Evolutionary conservation across 2,888 invertebrate genomes (phyloP).

Genomic region (Trachelus tabidus): DNA sequence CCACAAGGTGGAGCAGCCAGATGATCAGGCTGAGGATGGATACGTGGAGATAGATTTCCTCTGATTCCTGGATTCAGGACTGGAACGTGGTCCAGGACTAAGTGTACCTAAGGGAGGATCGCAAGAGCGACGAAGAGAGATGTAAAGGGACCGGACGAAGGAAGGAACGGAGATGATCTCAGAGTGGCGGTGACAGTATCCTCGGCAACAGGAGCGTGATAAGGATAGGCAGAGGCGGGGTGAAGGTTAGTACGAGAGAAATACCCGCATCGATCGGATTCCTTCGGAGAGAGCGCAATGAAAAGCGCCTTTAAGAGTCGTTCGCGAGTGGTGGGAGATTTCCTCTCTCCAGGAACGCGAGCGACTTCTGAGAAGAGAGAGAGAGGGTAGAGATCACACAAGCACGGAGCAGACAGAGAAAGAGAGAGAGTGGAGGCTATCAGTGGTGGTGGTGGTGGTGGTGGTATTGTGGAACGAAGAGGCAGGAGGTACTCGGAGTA

Average conservation of each 20-base stretch:
- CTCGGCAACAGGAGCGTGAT: not conserved
- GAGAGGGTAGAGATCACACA: not conserved
- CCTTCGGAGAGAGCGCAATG: slow-evolving; percentile 38
- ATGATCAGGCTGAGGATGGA: not conserved
- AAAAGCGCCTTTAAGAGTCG: slow-evolving; percentile 46
- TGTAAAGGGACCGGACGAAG: not conserved
- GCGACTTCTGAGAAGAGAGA: not conserved
- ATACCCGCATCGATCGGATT: slow-evolving; percentile 44
- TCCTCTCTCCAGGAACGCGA: not conserved
- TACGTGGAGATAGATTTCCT: slow-evolving; percentile 2
- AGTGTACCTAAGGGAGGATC: not conserved
- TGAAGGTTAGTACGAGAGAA: slow-evolving; percentile 25
- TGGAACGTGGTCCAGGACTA: not conserved
- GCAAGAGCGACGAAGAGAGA: not conserved
- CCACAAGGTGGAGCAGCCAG: not conserved
- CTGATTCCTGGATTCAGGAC: not conserved
- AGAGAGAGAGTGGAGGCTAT: slow-evolving; percentile 19
- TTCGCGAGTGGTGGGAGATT: slow-evolving; percentile 20
- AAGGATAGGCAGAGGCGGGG: not conserved
- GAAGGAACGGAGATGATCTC: not conserved
- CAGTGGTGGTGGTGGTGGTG: slow-evolving; percentile 2
- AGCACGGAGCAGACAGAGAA: not conserved
- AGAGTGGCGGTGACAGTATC: not conserved
- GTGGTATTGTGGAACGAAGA: slow-evolving; percentile 14
- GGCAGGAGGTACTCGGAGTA: slow-evolving; percentile 36